Evolutionary conservation across 2,888 invertebrate species (phyloP).

Genomic region (Xanthorhoe spadicearia): DNA sequence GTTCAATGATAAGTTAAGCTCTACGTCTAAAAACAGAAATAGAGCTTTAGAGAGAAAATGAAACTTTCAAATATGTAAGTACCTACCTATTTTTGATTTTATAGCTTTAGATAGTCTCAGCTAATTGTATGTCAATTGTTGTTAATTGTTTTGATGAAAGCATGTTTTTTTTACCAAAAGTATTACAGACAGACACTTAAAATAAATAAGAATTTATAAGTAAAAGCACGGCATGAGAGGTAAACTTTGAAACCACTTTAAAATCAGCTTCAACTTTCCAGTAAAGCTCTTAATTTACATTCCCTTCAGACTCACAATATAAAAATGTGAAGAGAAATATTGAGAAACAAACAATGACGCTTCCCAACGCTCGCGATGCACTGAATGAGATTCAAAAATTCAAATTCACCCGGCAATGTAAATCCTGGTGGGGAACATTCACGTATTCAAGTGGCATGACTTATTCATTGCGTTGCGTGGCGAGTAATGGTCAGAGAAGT

Average conservation of each 20-base stretch:
- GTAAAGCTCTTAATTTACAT: neutral
- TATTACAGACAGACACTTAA: too few species aligned
- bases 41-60: too few species aligned
- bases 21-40: too few species aligned
- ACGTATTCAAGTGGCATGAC: conserved; percentile 53
- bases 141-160: too few species aligned
- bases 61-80: too few species aligned
- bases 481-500: conserved; percentile 27
- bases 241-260: neutral
- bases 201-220: too few species aligned
- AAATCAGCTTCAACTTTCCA: neutral
- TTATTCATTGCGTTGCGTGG: conserved; percentile 51
- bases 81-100: too few species aligned
- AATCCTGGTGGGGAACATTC: conserved; percentile 48
- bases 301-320: conserved; percentile 10
- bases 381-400: conserved; percentile 52
- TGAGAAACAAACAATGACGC: conserved; percentile 26
- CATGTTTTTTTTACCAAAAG: too few species aligned
- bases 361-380: conserved; percentile 35
- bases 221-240: neutral
- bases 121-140: too few species aligned
- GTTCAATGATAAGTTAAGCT: too few species aligned
- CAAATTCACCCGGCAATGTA: conserved; percentile 48
- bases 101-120: too few species aligned
- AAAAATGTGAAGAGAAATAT: conserved; percentile 21